phyloP scores from a whole-genome alignment of 2,888 invertebrate genomes.

The Lithophane ornitopus region DNA sequence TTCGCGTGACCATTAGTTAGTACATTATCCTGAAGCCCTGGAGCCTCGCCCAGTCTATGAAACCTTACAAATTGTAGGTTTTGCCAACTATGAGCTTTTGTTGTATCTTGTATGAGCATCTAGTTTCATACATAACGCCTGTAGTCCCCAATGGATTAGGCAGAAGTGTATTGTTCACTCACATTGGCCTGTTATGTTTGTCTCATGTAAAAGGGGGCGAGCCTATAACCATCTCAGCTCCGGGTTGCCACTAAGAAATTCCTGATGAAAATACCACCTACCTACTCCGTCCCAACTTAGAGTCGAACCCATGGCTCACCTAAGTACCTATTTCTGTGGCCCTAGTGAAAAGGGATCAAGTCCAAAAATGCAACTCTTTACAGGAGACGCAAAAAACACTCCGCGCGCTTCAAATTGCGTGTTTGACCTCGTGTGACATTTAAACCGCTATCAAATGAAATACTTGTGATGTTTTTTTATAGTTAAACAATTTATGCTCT shows the following conservation, averaged over 20 bases:
- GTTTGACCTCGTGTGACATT: too few species aligned
- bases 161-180: background rate
- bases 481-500: too few species aligned
- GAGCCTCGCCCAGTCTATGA: slow-evolving; percentile 29
- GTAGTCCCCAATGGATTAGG: too few species aligned
- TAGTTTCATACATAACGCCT: background rate
- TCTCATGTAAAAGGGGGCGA: background rate
- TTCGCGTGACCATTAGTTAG: slow-evolving; percentile 21
- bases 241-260: background rate
- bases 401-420: too few species aligned
- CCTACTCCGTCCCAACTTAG: background rate
- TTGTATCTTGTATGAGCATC: slow-evolving; percentile 10
- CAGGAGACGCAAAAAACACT: too few species aligned
- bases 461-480: too few species aligned
- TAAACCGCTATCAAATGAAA: too few species aligned
- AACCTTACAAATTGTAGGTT: slow-evolving; percentile 39
- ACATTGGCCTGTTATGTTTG: background rate
- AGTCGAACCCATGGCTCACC: background rate
- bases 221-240: background rate
- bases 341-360: too few species aligned
- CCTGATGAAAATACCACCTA: background rate
- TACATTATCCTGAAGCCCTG: slow-evolving; percentile 36
- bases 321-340: too few species aligned
- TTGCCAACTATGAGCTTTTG: slow-evolving; percentile 28
- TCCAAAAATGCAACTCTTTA: too few species aligned